Evolutionary conservation across 2,888 invertebrate species (phyloP), one percentile per base, ranked within the genome.

Genomic region (Leistus spinibarbis): DNA sequence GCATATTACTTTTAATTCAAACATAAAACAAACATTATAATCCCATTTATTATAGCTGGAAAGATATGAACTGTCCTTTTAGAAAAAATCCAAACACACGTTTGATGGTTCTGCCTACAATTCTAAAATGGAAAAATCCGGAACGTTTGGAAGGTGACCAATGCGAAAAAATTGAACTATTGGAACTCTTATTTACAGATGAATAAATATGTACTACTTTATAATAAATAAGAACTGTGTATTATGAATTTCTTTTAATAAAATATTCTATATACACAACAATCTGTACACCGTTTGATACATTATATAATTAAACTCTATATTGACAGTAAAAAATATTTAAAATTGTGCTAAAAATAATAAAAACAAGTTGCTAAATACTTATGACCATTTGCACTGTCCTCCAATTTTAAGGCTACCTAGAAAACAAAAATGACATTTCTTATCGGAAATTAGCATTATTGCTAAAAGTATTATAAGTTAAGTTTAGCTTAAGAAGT

Each of bases 71-170:
- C 13, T 94, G 94, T 82, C 91, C 92, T 0, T 97, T 96, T 85
- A 89, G 96, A 75, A 95, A 91, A 71, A 93, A 96, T 82, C 82
- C 88, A 54, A 88, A 90, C 62, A 90, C 92, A 0, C 90, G 88
- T 79, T 85, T 97, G 70, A 91, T 93, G 83, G 92, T 93, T 67
- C 89, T 97, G 60, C 97, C 97, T 1, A 96, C 97, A 0, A 84
- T 97, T 16, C 84, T 94, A 56, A 89, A 89, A 80, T 95, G 94
- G 94, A 91, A 92, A 74, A 90, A 91, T 4, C 92, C 93, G 0
- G 92, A 95, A 82, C 90, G 92, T 77, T 86, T 97, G 27, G 92
- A 93, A 83, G 96, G 95, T 27, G 91, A 90, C 67, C 91, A 95
- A 79, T 95, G 93, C 82, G 88, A 89, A 69, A 92, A 94, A 77